These are phyloP conservation scores for Cheilosia impressa DNA, from an alignment of 2,888 invertebrate genomes.

Conservation along the genomic window DNA sequence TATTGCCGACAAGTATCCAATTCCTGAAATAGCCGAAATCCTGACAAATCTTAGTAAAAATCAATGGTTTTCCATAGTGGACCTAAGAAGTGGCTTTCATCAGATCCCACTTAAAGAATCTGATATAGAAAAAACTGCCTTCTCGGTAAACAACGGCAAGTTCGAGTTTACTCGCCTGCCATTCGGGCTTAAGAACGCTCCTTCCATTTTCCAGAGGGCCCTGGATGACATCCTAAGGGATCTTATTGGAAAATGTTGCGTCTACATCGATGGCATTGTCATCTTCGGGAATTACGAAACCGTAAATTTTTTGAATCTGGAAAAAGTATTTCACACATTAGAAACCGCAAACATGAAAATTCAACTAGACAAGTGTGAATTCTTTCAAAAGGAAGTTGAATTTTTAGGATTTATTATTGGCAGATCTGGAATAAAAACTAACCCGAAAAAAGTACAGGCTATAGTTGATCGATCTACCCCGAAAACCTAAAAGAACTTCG, in stretches of 20 bases:
- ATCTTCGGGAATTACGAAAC: conserved; percentile 50
- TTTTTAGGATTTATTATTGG: too few species aligned
- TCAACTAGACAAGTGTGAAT: too few species aligned
- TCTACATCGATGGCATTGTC: conserved; percentile 39
- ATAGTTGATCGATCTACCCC: too few species aligned
- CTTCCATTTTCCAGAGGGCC: conserved; percentile 46
- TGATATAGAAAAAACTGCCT: conserved; percentile 19
- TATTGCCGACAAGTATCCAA: conserved; percentile 53
- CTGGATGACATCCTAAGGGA: conserved; percentile 58
- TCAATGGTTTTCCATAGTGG: conserved; percentile 36
- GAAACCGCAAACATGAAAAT: too few species aligned
- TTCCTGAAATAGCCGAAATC: conserved; percentile 41
- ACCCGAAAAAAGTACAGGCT: too few species aligned
- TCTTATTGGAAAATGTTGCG: conserved; percentile 52
- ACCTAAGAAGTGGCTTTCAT: conserved; percentile 52
- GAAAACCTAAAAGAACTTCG: too few species aligned
- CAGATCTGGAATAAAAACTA: too few species aligned
- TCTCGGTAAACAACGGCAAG: conserved; percentile 54
- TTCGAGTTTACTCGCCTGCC: conserved; percentile 42
- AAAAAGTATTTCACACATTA: conserved; percentile 32
- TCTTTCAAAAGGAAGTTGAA: too few species aligned
- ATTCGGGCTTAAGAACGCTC: background rate
- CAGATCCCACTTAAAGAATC: conserved; percentile 19
- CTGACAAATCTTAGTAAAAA: conserved; percentile 38
- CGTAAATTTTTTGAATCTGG: conserved; percentile 41